A percentile compares a stretch with the other conserved stretches of the same genome.
Conservation (phyloP, 2,888 invertebrate genomes). For the Harpalus rubripes region DNA sequence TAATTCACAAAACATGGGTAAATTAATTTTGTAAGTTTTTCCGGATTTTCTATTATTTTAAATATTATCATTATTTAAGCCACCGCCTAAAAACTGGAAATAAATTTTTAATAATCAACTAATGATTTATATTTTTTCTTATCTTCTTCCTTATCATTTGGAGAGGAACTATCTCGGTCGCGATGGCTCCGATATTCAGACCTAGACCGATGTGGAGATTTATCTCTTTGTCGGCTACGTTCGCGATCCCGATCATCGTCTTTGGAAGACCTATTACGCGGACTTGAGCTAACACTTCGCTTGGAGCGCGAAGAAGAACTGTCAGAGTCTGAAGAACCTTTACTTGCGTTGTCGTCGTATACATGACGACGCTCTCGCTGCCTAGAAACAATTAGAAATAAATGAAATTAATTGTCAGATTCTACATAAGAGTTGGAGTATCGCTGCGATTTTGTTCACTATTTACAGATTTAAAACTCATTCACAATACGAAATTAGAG, state of each 20-base stretch:
- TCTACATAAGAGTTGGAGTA: no score
- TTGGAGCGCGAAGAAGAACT: slow-evolving; percentile 74
- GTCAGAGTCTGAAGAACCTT: slow-evolving; percentile 77
- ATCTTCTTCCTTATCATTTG: slow-evolving; percentile 72
- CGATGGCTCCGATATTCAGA: slow-evolving; percentile 71
- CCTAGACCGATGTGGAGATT: slow-evolving; percentile 49
- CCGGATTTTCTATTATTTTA: no score
- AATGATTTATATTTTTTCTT: slow-evolving; percentile 72
- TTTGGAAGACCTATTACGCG: slow-evolving; percentile 60
- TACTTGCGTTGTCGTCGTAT: slow-evolving; percentile 78
- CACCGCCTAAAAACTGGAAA: not conserved
- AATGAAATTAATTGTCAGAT: no score
- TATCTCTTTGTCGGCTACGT: slow-evolving; percentile 70
- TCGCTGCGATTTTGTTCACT: no score
- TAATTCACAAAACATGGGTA: no score
- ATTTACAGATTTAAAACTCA: no score
- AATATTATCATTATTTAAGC: no score
- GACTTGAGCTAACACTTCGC: slow-evolving; percentile 72
- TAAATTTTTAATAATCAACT: slow-evolving; percentile 72
- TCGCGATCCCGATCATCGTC: slow-evolving; percentile 59
- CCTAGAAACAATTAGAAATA: slow-evolving; percentile 76
- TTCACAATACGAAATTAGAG: no score
- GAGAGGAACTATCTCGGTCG: slow-evolving; percentile 70
- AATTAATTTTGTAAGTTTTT: no score
- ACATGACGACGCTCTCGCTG: slow-evolving; percentile 91